A percentile compares a stretch with the other conserved stretches of the same genome.
These are phyloP conservation scores for Eciton burchellii DNA, from an alignment of 1,140 invertebrate genomes.

Conservation along the genomic window DNA sequence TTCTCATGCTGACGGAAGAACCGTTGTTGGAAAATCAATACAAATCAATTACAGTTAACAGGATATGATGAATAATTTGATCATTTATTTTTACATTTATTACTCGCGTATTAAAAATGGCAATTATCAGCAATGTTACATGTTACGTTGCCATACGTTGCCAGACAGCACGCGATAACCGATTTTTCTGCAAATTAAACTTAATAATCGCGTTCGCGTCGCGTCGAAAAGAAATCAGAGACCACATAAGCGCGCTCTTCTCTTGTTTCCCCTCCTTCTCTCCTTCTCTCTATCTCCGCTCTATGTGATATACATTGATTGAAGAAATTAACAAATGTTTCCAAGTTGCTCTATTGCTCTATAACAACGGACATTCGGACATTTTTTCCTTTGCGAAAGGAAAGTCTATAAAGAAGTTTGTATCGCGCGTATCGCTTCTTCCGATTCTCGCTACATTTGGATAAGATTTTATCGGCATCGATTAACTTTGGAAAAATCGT, in stretches of 20 bases:
- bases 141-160: too few relatives aligned
- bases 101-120: too few relatives aligned
- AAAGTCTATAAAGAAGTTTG: not conserved
- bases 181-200: not conserved
- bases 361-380: not conserved
- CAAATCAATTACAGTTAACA: too few relatives aligned
- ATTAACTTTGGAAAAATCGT: constrained; percentile 51
- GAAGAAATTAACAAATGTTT: not conserved
- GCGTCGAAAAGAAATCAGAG: not conserved
- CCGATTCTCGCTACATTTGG: constrained; percentile 5
- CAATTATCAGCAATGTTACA: not conserved
- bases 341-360: not conserved
- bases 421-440: not conserved
- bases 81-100: too few relatives aligned
- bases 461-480: constrained; percentile 29
- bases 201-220: constrained; percentile 27
- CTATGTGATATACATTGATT: not conserved
- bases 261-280: too few relatives aligned
- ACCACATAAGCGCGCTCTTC: too few relatives aligned
- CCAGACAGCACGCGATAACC: not conserved
- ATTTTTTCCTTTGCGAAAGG: too few relatives aligned
- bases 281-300: not conserved
- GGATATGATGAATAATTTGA: too few relatives aligned
- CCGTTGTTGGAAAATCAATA: not conserved
- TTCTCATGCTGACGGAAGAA: not conserved